Evolutionary conservation across 1,140 invertebrate species (phyloP), one percentile per base, ranked within the genome.

Genomic region (Pseudobourletiella spinata): DNA sequence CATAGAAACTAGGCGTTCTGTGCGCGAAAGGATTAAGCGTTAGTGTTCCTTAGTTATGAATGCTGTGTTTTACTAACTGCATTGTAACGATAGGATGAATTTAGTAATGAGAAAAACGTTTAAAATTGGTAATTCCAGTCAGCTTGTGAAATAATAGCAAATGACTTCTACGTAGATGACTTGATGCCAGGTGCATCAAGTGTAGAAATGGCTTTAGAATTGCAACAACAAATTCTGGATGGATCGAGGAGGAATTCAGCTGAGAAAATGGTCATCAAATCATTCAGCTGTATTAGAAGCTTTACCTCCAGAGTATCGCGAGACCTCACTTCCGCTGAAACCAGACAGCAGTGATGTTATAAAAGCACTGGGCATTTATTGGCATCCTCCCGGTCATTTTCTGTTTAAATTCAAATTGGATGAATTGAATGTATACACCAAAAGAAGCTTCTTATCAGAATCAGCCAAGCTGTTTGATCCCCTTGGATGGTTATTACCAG

Each of bases 231-330:
- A 50, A 15, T 74, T 8, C 39, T 68, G 69, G 24, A 16, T 71
- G 14, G 3, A 20, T 14, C 39, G n/a, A 32, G 75, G n/a, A 32
- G 75, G 65, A 8, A 71, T 76, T 42, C 57, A 71, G 26, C 55
- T 78, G 24, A 25, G 75, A 44, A 74, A 77, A 69, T 77, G 73
- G 73, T 20, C 59, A 15, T 73, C 73, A n/a, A 77, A 77, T 55
- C 58, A 65, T 3, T 48, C 63, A 11, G 66, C 65, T 1, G 26
- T 63, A 1, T n/a, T 63, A 0, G n/a, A 55, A 3, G 48, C 50
- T 8, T 60, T 60, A 26, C 60, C 64, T 6, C 20, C 29, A 18
- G 26, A 63, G 2, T 20, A 39, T 14, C 15, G 56, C 14, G 64
- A 67, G 43, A 57, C 44, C 3, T 32, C 52, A 8, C 56, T 48